phyloP scores from a whole-genome alignment of 2,888 invertebrate species.

The Oasisia sp. region DNA sequence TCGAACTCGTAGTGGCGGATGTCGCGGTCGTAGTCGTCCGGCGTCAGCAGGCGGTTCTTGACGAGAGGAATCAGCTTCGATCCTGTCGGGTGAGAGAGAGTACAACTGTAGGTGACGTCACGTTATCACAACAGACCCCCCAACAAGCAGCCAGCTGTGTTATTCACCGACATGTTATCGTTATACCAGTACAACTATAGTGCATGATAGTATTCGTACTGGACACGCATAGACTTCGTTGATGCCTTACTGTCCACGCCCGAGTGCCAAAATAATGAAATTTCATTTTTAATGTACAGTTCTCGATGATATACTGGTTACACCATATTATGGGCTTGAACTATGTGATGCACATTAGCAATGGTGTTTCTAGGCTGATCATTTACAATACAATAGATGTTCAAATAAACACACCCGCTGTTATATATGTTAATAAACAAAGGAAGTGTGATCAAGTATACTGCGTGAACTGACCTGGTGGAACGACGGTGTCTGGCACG shows the following conservation, averaged over 20 bases:
- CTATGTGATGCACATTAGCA: not conserved
- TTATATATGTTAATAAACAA: too few relatives aligned
- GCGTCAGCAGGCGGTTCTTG: constrained; percentile 42
- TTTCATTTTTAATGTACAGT: not conserved
- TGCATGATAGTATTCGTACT: not conserved
- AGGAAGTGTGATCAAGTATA: not conserved
- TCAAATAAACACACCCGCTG: too few relatives aligned
- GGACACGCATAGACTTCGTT: not conserved
- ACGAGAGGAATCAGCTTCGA: constrained; percentile 39
- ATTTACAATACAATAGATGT: too few relatives aligned
- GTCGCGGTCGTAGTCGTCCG: constrained; percentile 43
- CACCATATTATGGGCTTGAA: not conserved
- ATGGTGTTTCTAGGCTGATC: too few relatives aligned
- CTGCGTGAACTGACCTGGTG: constrained; percentile 30
- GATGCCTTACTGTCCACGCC: not conserved
- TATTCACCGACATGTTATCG: not conserved
- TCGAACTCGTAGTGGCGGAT: constrained; percentile 46
- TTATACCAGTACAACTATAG: not conserved
- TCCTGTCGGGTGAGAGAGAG: constrained; percentile 27
- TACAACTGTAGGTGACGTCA: not conserved
- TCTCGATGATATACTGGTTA: too few relatives aligned
- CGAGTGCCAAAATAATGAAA: not conserved
- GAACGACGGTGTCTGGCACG: constrained; percentile 37
- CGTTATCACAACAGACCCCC: not conserved
- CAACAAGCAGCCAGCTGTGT: not conserved